Evolutionary conservation across 2,888 invertebrate genomes (phyloP), one percentile per base, ranked within the genome.

Genomic region (Lasioglossum marginatum): DNA sequence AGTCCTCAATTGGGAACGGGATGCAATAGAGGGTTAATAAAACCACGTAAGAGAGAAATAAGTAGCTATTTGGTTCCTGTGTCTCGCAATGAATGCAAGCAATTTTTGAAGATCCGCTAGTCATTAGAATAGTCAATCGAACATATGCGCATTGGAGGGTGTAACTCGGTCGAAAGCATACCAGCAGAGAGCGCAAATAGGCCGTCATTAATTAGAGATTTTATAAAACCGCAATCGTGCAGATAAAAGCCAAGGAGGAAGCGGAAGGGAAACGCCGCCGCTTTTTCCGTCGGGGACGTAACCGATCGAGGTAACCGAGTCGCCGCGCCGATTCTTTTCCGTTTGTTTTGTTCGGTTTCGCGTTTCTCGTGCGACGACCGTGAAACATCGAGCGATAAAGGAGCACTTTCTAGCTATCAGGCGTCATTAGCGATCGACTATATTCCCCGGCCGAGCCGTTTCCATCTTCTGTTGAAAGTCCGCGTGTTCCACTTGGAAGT

Each of bases 401-500:
- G 78, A 83, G 78, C 83, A 82, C 83, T 85, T 85, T 83, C 79
- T 79, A 83, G 75, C 79, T 34, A 79, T 79, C 83, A 60, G n/a
- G 83, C 34, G 79, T 76, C 82, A 37, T 78, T 75, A 74, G 71
- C 78, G 75, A 84, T 82, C 75, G 75, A 75, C 68, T 2, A 34
- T 37, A 66, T 48, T 82, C 60, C 23, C 43, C 23, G 48, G 68
- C 6, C 73, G 83, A 45, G 66, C 31, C 74, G 63, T 72, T 83
- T 57, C 76, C 79, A 83, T 83, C 79, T 43, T 72, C 83, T n/a
- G 85, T 76, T 79, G 85, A 85, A 85, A 85, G 85, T 85, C 57
- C 78, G 48, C 70, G 77, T 70, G 85, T 79, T 79, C 85, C 66
- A 85, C 82, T 85, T 83, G 48, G 83, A n/a, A 48, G 57, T 52